Evolutionary conservation across 2,113 vertebrate species (phyloP), one percentile per base, ranked within the genome.

Genomic region (Actenoides hombroni): DNA sequence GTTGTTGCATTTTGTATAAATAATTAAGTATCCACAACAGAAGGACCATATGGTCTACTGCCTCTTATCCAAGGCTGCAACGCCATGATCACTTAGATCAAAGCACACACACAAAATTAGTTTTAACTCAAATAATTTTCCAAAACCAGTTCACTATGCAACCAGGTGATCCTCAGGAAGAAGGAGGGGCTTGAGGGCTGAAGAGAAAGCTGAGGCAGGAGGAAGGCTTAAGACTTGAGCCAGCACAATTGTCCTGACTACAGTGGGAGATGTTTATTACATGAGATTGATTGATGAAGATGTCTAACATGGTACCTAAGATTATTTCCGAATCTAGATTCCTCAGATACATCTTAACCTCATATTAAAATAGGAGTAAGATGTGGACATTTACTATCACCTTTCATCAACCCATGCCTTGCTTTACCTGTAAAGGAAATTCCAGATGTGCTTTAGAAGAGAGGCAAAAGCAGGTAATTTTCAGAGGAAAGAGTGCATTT

Each of bases 221-320:
- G 19, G 11, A 79, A 54, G 17, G 2, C 2, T 61, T 39, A 35
- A 80, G 15, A 3, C 16, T 37, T 69, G 19, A 61, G 35, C 7
- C 39, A 78, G 8, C 3, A 42, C 1, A 2, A 8, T n/a, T 3
- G 0, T 28, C 28, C n/a, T 68, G 21, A 68, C 10, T 11, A 35
- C 21, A 33, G 0, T 1, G 29, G 17, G 42, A 83, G 8, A 9
- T 40, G 4, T 35, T 76, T 61, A 13, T 29, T 40, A 75, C 37
- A 56, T 5, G 5, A 18, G 31, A 70, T 8, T 61, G 4, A 11
- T 17, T 74, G 31, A 61, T 20, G 28, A 73, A 88, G 31, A 29
- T 65, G 6, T 42, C 10, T 42, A 53, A 80, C 15, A 39, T 29
- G 10, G 7, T 31, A 35, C 4, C 31, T 33, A 44, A 61, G 5